Evolutionary conservation across 2,113 vertebrate genomes (phyloP).

Genomic region (Trematocara zebra): DNA sequence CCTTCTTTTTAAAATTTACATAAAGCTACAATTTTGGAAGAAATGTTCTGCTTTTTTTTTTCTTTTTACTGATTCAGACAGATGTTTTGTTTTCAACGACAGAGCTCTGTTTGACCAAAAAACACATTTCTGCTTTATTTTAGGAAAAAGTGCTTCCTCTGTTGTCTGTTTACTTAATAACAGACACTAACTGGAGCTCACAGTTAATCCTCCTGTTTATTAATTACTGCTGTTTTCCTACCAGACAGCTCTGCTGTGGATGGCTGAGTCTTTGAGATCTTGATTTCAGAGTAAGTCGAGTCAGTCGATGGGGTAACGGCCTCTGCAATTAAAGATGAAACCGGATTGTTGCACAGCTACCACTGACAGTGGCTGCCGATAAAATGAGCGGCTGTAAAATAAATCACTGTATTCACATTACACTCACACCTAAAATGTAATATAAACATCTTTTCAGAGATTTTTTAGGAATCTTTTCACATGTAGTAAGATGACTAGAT

Average conservation of each 20-base stretch:
- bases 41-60: neutral
- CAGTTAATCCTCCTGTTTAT: neutral
- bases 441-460: neutral
- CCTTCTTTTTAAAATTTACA: neutral
- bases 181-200: neutral
- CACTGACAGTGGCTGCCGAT: neutral
- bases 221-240: neutral
- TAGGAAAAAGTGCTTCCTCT: neutral
- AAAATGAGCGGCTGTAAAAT: neutral
- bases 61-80: neutral
- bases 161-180: neutral
- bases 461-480: neutral
- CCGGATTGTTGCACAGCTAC: neutral
- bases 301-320: neutral
- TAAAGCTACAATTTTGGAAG: accelerated
- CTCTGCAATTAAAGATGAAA: neutral
- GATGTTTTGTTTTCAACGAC: neutral
- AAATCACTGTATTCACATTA: neutral
- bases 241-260: neutral
- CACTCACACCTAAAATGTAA: neutral
- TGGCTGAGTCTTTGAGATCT: neutral
- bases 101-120: neutral
- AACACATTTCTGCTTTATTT: neutral
- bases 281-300: slow-evolving; percentile 4
- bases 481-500: neutral